Percentiles rank a stretch among this genome's conserved stretches.
phyloP scores from a whole-genome alignment of 2,113 vertebrate species.

The Taxidea taxus region DNA sequence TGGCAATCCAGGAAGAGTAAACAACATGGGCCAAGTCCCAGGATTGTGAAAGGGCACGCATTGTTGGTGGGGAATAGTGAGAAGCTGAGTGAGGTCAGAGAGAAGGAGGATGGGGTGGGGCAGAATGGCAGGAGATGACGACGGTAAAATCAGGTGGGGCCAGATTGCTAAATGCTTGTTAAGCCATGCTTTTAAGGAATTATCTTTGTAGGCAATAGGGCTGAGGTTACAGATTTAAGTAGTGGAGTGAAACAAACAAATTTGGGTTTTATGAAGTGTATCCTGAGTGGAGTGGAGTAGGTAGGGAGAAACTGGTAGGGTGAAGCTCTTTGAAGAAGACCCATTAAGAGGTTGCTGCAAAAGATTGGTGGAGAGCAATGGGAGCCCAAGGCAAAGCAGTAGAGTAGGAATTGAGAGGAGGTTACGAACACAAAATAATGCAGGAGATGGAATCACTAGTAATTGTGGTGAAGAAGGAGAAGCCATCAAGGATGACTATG shows the following conservation, averaged over 20 bases:
- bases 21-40: not conserved
- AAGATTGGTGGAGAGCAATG: not conserved
- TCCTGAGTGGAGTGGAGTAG: not conserved
- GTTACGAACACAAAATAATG: not conserved
- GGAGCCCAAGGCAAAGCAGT: not conserved
- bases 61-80: not conserved
- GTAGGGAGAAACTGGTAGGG: not conserved
- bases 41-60: not conserved
- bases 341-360: not conserved
- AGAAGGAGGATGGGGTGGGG: not conserved
- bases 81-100: not conserved
- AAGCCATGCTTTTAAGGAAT: not conserved
- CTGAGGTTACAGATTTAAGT: not conserved
- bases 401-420: not conserved
- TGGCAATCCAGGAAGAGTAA: slow-evolving; percentile 51
- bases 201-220: not conserved
- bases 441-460: not conserved
- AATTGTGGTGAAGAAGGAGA: not conserved
- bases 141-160: not conserved
- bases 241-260: not conserved
- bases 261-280: not conserved
- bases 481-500: not conserved
- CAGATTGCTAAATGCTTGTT: not conserved
- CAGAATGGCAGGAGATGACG: not conserved
- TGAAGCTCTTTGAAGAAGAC: not conserved